Conservation (phyloP, 2,113 vertebrate genomes). For the Notothenia rossii region DNA sequence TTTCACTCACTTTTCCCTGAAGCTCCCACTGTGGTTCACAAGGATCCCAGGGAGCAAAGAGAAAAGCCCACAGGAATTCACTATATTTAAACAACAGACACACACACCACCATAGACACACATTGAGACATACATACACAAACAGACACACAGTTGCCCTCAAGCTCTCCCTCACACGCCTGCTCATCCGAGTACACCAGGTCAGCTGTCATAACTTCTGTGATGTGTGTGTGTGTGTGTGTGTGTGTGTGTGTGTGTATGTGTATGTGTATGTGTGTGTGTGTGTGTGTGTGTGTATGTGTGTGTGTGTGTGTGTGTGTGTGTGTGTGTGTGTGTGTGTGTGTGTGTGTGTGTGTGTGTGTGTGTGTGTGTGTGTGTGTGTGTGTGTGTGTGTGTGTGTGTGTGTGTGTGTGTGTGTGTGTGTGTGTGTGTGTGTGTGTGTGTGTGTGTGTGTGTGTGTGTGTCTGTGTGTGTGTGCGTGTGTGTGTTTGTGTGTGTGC, state of each 20-base stretch:
- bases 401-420: not conserved
- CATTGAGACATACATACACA: not conserved
- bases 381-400: too few species aligned
- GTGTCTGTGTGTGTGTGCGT: not conserved
- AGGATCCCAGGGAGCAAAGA: conserved; percentile 70
- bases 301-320: not conserved
- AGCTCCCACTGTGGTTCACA: conserved; percentile 69
- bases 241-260: not conserved
- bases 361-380: conserved; percentile 1
- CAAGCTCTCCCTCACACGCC: conserved; percentile 33
- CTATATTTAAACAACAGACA: conserved; percentile 75
- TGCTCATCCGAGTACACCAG: conserved; percentile 46
- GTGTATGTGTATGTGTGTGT: conserved; percentile 1
- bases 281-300: not conserved
- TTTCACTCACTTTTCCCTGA: conserved; percentile 41
- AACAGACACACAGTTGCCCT: conserved; percentile 51
- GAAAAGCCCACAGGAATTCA: conserved; percentile 75
- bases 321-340: not conserved
- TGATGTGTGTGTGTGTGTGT: not conserved
- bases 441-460: not conserved
- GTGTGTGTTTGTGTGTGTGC: not conserved
- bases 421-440: not conserved
- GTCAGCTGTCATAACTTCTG: conserved; percentile 48
- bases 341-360: not conserved
- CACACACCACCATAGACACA: conserved; percentile 15